These are phyloP conservation scores for Cydia fagiglandana DNA, from an alignment of 1,140 invertebrate species.

Conservation along the genomic window DNA sequence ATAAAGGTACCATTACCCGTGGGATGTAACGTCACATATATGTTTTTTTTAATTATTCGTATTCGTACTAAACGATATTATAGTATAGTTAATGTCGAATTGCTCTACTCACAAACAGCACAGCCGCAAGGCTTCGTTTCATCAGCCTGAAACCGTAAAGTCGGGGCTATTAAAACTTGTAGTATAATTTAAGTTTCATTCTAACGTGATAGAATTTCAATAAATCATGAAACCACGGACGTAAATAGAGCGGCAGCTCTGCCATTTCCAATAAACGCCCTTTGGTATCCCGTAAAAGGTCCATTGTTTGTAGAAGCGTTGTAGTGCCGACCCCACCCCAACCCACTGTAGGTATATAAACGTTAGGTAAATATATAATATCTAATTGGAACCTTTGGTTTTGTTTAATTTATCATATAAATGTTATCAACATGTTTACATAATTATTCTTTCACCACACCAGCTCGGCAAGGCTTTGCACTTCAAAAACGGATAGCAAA, in stretches of 20 bases:
- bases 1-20: too few relatives aligned
- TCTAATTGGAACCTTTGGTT: too few relatives aligned
- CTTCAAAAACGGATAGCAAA: too few relatives aligned
- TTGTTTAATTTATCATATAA: too few relatives aligned
- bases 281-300: conserved; percentile 23
- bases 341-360: background rate
- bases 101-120: background rate
- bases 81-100: too few relatives aligned
- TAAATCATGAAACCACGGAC: conserved; percentile 4
- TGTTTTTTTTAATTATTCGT: too few relatives aligned
- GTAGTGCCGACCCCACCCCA: background rate
- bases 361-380: background rate
- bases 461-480: too few relatives aligned
- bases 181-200: background rate
- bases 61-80: too few relatives aligned
- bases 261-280: conserved; percentile 26
- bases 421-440: too few relatives aligned
- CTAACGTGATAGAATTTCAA: conserved; percentile 16
- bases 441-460: too few relatives aligned
- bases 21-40: too few relatives aligned
- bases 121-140: background rate
- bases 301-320: conserved; percentile 14
- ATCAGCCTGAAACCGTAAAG: conserved; percentile 4
- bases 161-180: background rate
- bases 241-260: conserved; percentile 10